Conservation (phyloP, 64 coral and sea anemone genomes). For the Montipora efflorescens region DNA sequence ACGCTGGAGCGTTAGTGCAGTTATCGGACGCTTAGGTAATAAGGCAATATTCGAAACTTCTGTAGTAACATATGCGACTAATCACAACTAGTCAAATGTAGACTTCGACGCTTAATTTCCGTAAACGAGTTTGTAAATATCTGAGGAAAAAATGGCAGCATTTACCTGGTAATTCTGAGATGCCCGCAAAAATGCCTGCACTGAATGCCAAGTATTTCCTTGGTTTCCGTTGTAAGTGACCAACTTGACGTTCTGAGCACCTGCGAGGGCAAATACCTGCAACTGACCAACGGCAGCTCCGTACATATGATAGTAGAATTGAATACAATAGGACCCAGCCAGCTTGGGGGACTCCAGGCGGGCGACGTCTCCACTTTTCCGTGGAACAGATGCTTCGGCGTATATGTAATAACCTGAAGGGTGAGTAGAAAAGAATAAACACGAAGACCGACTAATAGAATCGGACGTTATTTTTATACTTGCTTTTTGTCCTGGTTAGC, state of each 20-base stretch:
- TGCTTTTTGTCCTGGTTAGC: too few relatives aligned
- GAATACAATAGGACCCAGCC: constrained; percentile 20
- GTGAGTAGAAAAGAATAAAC: neutral
- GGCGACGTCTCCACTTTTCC: constrained; percentile 15
- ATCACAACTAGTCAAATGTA: too few relatives aligned
- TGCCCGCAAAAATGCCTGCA: neutral
- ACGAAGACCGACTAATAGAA: neutral
- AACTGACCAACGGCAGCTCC: constrained; percentile 17
- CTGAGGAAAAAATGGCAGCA: neutral
- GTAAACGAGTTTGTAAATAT: neutral
- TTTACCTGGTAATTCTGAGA: constrained; percentile 2
- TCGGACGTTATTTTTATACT: too few relatives aligned
- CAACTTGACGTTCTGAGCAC: neutral
- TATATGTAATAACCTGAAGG: constrained; percentile 58
- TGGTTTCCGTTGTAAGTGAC: constrained; percentile 4
- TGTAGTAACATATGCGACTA: too few relatives aligned
- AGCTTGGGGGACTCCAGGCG: neutral
- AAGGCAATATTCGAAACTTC: too few relatives aligned
- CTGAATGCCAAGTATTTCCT: constrained; percentile 25
- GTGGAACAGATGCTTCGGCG: constrained; percentile 57
- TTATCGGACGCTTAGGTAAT: too few relatives aligned
- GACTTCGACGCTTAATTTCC: too few relatives aligned
- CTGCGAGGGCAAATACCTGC: neutral
- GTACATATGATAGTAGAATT: constrained; percentile 66
- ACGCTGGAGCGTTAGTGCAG: too few relatives aligned